Evolutionary conservation across 2,113 vertebrate species (phyloP).

Genomic region (Myrmecophaga tridactyla): DNA sequence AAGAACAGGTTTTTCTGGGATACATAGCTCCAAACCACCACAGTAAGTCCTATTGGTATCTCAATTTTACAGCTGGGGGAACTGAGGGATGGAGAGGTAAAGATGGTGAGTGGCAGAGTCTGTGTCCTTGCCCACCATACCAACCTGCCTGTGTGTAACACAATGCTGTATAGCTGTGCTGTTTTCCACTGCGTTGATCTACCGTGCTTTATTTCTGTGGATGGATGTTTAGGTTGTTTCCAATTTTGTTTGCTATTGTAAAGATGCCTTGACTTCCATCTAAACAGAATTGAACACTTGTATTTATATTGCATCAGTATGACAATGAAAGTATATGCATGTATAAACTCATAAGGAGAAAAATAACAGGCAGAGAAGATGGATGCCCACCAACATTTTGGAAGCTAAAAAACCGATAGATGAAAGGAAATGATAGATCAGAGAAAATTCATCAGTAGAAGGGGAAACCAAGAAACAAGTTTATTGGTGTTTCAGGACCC

Average conservation of each 20-base stretch:
- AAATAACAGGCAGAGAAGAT: not conserved
- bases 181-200: not conserved
- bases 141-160: too few species aligned
- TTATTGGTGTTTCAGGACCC: not conserved
- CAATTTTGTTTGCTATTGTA: not conserved
- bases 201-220: not conserved
- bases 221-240: not conserved
- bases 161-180: rapidly evolving
- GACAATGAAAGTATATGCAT: not conserved
- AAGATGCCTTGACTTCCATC: not conserved
- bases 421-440: not conserved
- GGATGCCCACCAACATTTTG: not conserved
- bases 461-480: not conserved
- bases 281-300: not conserved
- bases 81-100: not conserved
- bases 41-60: not conserved
- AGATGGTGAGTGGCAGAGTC: not conserved
- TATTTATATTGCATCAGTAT: not conserved
- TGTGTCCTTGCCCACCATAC: not conserved
- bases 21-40: too few species aligned
- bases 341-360: not conserved
- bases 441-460: not conserved
- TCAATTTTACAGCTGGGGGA: not conserved
- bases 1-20: too few species aligned
- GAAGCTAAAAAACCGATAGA: not conserved